phyloP scores from a whole-genome alignment of 2,797 vertebrate genomes.

The Rhynchonycteris naso region DNA sequence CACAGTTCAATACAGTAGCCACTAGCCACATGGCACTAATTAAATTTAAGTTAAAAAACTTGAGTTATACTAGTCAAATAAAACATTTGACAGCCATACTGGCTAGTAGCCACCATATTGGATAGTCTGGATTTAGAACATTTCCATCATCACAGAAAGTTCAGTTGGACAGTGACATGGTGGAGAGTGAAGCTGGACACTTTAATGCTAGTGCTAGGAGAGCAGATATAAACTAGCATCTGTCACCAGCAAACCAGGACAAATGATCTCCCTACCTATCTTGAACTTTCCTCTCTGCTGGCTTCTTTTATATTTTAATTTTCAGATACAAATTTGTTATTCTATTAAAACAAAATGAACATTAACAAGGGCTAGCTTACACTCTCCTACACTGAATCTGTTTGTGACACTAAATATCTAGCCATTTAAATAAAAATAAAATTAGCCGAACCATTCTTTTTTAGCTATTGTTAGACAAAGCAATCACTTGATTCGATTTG shows the following conservation, averaged over 20 bases:
- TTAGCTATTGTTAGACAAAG: background rate
- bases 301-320: background rate
- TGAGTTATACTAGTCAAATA: background rate
- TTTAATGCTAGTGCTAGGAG: background rate
- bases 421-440: conserved; percentile 41
- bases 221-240: background rate
- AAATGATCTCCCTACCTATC: background rate
- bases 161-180: background rate
- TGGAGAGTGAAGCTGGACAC: background rate
- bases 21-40: background rate
- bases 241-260: background rate
- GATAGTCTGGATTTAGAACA: background rate
- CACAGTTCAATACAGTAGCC: background rate
- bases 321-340: background rate
- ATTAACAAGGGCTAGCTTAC: background rate
- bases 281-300: background rate
- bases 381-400: background rate
- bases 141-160: background rate
- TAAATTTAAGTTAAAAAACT: conserved; percentile 31
- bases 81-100: background rate
- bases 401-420: conserved; percentile 48
- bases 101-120: background rate
- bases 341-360: background rate
- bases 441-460: background rate
- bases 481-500: background rate